These are phyloP conservation scores for Acromyrmex charruanus DNA, from an alignment of 1,140 invertebrate species.

Conservation along the genomic window DNA sequence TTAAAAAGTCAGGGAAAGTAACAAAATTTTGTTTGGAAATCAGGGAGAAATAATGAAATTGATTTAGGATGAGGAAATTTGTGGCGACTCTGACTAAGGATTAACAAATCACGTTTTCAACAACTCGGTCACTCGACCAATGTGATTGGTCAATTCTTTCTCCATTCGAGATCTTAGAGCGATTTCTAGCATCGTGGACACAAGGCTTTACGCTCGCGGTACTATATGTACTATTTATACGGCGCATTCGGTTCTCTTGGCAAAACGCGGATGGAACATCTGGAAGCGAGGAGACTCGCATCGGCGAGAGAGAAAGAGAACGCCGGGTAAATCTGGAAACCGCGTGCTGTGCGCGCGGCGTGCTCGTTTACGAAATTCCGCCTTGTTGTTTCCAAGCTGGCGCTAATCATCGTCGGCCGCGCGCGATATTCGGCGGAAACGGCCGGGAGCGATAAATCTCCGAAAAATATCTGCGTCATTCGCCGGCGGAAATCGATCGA, in stretches of 20 bases:
- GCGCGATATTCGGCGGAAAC: slow-evolving; percentile 42
- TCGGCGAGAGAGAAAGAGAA: neutral
- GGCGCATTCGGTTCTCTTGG: slow-evolving; percentile 24
- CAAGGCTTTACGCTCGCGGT: neutral
- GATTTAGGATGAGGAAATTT: no score
- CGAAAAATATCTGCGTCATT: slow-evolving; percentile 49
- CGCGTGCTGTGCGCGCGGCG: slow-evolving; percentile 13
- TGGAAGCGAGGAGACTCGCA: slow-evolving; percentile 13
- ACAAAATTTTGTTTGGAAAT: no score
- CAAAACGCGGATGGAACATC: slow-evolving; percentile 42
- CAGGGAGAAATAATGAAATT: no score
- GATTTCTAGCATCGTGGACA: neutral
- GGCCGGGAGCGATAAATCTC: slow-evolving; percentile 46
- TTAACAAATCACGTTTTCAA: no score
- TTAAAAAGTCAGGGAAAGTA: no score
- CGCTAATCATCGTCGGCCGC: slow-evolving; percentile 44
- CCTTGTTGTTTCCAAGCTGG: slow-evolving; percentile 55
- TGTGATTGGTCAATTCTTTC: no score
- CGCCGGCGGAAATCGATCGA: slow-evolving; percentile 50
- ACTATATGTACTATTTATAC: neutral
- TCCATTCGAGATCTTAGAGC: no score
- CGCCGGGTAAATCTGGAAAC: slow-evolving; percentile 37
- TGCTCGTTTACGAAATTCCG: slow-evolving; percentile 52
- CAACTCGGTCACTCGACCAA: no score
- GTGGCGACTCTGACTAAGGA: no score